Evolutionary conservation across 2,888 invertebrate genomes (phyloP), one percentile per base, ranked within the genome.

Genomic region (Eupithecia tripunctaria): DNA sequence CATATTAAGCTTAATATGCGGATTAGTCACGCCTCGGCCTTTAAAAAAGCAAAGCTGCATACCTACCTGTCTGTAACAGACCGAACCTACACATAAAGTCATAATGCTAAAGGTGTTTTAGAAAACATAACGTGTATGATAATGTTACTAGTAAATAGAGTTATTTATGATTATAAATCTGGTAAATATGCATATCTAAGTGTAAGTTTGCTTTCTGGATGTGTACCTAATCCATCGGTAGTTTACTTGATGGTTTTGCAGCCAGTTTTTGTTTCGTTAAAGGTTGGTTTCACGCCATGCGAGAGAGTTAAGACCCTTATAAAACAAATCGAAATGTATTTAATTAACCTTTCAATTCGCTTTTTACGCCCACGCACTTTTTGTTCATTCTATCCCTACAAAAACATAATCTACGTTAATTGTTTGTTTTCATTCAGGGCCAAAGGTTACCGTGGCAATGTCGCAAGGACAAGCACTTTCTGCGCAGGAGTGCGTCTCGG

Each of bases 381-480:
- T 71, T 65, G 41, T 47, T 38, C 43, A 56, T 41, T 29, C 43
- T 64, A 25, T 64, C 60, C n/a, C 14, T 43, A 60, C 67, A 74
- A 74, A 73, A 75, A 71, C 67, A 67, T 68, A 63, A 25, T 29
- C 63, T 63, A 38, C n/a, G 60, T 59, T 68, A 72, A 71, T 73
- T 32, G 73, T 76, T 71, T 36, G 70, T 77, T 82, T 85, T 81
- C 82, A 77, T 85, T 86, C 85, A 91, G 88, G 90, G 91, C 81
- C 84, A 91, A 89, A 88, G 89, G 88, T 85, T 84, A 85, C 76
- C 81, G 84, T 84, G 85, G 84, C 85, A 80, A 79, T 80, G 81
- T 82, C 82, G 81, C 93, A 94, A 94, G 93, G 93, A 93, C 94
- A 91, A 86, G 88, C 90, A 86, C 90, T 93, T 92, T 93, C 93